Percentiles rank a stretch among this genome's conserved stretches.
Conservation (phyloP, 2,113 vertebrate genomes). For the Pholis gunnellus region DNA sequence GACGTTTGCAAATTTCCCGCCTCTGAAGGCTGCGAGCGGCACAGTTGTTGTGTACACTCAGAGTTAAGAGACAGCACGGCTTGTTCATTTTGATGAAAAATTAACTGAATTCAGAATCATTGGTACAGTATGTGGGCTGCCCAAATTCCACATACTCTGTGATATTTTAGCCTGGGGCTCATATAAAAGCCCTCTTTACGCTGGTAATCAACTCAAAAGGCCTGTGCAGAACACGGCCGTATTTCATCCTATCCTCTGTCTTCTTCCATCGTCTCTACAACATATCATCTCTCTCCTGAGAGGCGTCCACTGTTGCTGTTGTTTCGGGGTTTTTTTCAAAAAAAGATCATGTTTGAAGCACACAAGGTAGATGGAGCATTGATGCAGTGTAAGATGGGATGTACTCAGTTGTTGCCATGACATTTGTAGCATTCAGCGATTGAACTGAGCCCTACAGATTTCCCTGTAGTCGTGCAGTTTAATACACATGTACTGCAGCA, state of each 20-base stretch:
- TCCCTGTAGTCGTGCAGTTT: neutral
- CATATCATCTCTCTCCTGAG: conserved; percentile 20
- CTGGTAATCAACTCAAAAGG: conserved; percentile 54
- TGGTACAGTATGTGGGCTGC: conserved; percentile 47
- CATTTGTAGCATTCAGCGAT: conserved; percentile 15
- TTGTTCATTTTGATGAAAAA: conserved; percentile 54
- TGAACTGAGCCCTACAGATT: neutral
- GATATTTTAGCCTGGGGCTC: conserved; percentile 47
- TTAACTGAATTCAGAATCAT: conserved; percentile 37
- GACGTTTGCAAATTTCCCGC: conserved; percentile 36
- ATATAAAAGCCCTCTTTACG: conserved; percentile 56
- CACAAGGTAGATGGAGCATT: conserved; percentile 20
- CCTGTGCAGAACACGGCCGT: conserved; percentile 14
- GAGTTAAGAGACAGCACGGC: conserved; percentile 27
- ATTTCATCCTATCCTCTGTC: conserved; percentile 36
- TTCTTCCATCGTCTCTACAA: conserved; percentile 1
- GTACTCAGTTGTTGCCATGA: conserved; percentile 19
- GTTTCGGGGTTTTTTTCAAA: neutral
- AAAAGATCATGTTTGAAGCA: conserved; percentile 12
- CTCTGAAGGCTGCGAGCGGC: conserved; percentile 26
- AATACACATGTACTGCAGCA: neutral
- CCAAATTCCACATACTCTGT: conserved; percentile 40
- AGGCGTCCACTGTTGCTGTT: neutral
- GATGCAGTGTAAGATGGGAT: neutral
- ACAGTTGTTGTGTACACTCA: conserved; percentile 31